phyloP scores from a whole-genome alignment of 2,797 vertebrate genomes.

The Melanotaenia trifasciata region DNA sequence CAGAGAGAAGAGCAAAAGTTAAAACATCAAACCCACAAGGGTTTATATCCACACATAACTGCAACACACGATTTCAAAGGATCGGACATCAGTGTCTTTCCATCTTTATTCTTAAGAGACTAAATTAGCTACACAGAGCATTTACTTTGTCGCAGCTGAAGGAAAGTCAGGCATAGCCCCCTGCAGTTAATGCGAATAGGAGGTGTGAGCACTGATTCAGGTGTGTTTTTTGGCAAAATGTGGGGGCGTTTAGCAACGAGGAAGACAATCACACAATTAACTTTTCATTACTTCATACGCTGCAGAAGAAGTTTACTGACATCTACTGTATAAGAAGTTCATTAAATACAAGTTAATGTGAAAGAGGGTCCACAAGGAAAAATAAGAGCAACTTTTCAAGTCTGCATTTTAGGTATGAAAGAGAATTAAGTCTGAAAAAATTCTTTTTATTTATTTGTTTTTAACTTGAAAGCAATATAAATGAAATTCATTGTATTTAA shows the following conservation, averaged over 20 bases:
- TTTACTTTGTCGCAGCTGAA: constrained; percentile 36
- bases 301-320: constrained; percentile 65
- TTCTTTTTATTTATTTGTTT: not conserved
- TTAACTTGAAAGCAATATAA: not conserved
- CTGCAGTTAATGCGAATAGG: constrained; percentile 48
- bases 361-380: constrained; percentile 29
- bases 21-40: constrained; percentile 30
- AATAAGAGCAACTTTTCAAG: not conserved
- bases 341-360: constrained; percentile 65
- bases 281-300: constrained; percentile 76
- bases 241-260: constrained; percentile 55
- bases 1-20: constrained; percentile 19
- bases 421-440: not conserved
- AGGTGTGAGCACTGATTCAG: constrained; percentile 44
- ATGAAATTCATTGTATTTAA: not conserved
- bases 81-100: constrained; percentile 37
- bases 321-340: constrained; percentile 63
- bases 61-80: constrained; percentile 32
- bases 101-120: constrained; percentile 47
- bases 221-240: constrained; percentile 53
- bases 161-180: constrained; percentile 15
- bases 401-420: constrained; percentile 24
- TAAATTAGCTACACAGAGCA: constrained; percentile 41
- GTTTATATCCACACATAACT: constrained; percentile 35
- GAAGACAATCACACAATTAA: constrained; percentile 75